Evolutionary conservation across 2,113 vertebrate species (phyloP).

Genomic region (Microcebus tavaratra): DNA sequence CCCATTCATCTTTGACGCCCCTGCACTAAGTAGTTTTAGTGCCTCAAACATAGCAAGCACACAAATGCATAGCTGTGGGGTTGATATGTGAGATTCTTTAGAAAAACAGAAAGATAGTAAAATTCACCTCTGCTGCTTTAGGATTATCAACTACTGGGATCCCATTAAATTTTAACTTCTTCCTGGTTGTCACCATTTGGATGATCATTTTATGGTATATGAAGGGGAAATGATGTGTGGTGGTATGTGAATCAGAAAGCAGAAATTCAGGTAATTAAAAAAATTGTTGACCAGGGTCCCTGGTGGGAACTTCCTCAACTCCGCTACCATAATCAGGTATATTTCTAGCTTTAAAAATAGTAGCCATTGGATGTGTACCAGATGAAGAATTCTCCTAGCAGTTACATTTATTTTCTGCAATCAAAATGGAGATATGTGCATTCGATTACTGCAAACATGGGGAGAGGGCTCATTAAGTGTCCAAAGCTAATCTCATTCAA

Average conservation of each 20-base stretch:
- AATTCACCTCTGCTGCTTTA: not conserved
- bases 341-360: constrained; percentile 29
- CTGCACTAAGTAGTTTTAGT: not conserved
- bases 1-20: not conserved
- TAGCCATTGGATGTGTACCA: not conserved
- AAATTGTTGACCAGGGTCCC: not conserved
- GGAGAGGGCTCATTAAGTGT: not conserved
- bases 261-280: not conserved
- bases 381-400: not conserved
- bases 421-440: not conserved
- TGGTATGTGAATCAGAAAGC: not conserved
- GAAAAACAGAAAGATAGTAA: not conserved
- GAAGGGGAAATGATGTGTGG: not conserved
- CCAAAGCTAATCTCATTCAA: not conserved
- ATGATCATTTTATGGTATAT: not conserved
- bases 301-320: not conserved
- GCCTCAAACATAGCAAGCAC: not conserved
- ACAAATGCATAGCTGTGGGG: not conserved
- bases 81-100: not conserved
- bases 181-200: not conserved
- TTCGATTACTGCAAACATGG: not conserved
- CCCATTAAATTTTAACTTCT: not conserved
- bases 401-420: not conserved
- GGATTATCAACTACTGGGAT: not conserved
- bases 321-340: not conserved